Percentiles rank a stretch among this genome's conserved stretches.
phyloP scores from a whole-genome alignment of 2,113 vertebrate species.

The Festucalex cinctus region DNA sequence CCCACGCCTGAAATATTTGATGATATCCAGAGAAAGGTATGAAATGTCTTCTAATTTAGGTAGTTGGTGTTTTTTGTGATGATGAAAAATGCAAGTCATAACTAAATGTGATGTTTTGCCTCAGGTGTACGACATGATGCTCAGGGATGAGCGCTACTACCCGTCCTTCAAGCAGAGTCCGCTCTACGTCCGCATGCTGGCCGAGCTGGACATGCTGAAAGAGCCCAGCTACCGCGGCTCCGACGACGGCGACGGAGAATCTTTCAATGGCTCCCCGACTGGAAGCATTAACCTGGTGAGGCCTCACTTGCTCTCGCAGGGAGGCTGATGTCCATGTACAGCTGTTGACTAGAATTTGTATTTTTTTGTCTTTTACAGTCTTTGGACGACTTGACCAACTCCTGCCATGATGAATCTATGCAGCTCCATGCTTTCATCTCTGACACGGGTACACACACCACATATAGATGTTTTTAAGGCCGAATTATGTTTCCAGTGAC shows the following conservation, averaged over 20 bases:
- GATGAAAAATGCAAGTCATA: not conserved
- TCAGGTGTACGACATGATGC: conserved; percentile 97
- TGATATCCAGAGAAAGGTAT: conserved; percentile 93
- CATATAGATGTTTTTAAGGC: not conserved
- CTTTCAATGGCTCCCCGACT: conserved; percentile 95
- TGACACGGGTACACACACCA: conserved; percentile 83
- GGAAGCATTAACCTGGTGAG: conserved; percentile 95
- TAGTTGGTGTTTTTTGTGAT: not conserved
- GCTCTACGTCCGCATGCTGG: conserved; percentile 95
- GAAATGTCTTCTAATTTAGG: not conserved
- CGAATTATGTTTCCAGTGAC: not conserved
- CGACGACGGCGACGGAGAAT: conserved; percentile 94
- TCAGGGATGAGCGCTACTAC: conserved; percentile 92
- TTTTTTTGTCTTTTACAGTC: conserved; percentile 74
- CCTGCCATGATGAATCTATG: conserved; percentile 84
- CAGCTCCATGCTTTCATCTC: conserved; percentile 94
- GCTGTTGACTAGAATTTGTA: not conserved
- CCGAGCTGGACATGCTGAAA: conserved; percentile 97
- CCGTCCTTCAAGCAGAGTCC: conserved; percentile 92
- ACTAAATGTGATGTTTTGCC: not conserved
- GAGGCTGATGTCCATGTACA: not conserved
- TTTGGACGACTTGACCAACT: conserved; percentile 90
- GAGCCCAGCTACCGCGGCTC: conserved; percentile 97
- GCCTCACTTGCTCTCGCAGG: conserved; percentile 11
- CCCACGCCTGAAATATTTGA: conserved; percentile 97